phyloP scores from a whole-genome alignment of 2,888 invertebrate species.

The Nowickia ferox region DNA sequence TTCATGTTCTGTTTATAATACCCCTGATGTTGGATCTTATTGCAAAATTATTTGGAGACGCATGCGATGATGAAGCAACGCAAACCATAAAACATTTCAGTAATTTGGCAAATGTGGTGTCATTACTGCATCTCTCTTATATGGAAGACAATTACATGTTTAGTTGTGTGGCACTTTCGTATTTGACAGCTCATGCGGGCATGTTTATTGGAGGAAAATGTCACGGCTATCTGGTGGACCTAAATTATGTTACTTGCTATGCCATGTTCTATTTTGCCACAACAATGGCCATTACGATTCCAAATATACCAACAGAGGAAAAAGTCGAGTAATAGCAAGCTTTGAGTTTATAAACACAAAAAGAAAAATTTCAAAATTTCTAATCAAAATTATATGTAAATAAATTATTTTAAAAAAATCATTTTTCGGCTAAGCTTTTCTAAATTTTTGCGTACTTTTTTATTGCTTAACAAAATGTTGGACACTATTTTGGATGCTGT shows the following conservation, averaged over 20 bases:
- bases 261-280: constrained; percentile 55
- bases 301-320: not conserved
- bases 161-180: constrained; percentile 44
- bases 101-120: constrained; percentile 57
- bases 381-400: constrained; percentile 13
- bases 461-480: constrained; percentile 4
- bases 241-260: constrained; percentile 19
- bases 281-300: constrained; percentile 35
- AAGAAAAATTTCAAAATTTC: not conserved
- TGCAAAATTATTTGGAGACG: constrained; percentile 64
- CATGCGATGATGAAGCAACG: constrained; percentile 46
- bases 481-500: constrained; percentile 51
- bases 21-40: constrained; percentile 73
- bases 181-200: constrained; percentile 41
- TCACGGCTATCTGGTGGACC: constrained; percentile 35
- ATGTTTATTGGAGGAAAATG: constrained; percentile 49
- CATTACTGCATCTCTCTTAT: constrained; percentile 43
- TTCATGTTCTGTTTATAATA: constrained; percentile 75
- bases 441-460: constrained; percentile 24
- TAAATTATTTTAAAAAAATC: not conserved
- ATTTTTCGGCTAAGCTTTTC: constrained; percentile 13
- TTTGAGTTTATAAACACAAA: constrained; percentile 11
- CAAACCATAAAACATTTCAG: constrained; percentile 50
- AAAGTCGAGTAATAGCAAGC: not conserved
- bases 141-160: constrained; percentile 51